These are phyloP conservation scores for Torymus tubicola DNA, from an alignment of 2,888 invertebrate species.

Conservation along the genomic window DNA sequence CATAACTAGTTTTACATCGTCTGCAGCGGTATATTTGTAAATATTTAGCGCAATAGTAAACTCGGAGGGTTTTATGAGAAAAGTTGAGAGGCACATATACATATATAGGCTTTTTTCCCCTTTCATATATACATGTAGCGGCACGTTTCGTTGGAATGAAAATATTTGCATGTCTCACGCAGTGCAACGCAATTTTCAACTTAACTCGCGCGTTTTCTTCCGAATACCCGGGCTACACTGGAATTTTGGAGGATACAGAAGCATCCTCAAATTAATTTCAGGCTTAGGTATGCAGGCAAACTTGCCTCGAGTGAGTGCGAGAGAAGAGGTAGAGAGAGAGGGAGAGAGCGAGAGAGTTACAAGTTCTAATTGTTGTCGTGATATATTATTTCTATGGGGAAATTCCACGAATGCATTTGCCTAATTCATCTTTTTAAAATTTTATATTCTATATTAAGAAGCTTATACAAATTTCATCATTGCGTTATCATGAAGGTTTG, in stretches of 20 bases:
- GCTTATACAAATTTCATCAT: too few species aligned
- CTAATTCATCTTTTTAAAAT: constrained; percentile 1
- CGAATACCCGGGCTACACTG: constrained; percentile 21
- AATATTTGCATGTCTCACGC: constrained; percentile 51
- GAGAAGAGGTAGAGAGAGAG: too few species aligned
- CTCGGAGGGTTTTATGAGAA: constrained; percentile 40
- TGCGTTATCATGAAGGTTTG: too few species aligned
- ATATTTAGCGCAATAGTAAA: not conserved
- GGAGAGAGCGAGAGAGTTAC: constrained; percentile 15
- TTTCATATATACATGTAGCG: not conserved
- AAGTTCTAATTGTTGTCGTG: constrained; percentile 53
- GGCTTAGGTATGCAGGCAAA: constrained; percentile 43
- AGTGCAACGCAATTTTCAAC: constrained; percentile 52
- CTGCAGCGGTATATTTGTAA: too few species aligned
- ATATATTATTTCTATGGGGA: constrained; percentile 48
- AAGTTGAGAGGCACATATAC: constrained; percentile 22
- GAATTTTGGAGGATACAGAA: constrained; percentile 47
- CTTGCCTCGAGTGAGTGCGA: constrained; percentile 3
- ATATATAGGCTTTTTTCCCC: not conserved
- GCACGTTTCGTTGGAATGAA: constrained; percentile 39
- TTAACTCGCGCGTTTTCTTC: constrained; percentile 43
- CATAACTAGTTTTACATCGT: too few species aligned
- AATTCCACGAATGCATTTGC: constrained; percentile 15
- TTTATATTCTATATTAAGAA: not conserved
- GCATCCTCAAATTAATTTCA: constrained; percentile 51